These are phyloP conservation scores for Cerceris rybyensis DNA, from an alignment of 2,888 invertebrate genomes.

Conservation along the genomic window DNA sequence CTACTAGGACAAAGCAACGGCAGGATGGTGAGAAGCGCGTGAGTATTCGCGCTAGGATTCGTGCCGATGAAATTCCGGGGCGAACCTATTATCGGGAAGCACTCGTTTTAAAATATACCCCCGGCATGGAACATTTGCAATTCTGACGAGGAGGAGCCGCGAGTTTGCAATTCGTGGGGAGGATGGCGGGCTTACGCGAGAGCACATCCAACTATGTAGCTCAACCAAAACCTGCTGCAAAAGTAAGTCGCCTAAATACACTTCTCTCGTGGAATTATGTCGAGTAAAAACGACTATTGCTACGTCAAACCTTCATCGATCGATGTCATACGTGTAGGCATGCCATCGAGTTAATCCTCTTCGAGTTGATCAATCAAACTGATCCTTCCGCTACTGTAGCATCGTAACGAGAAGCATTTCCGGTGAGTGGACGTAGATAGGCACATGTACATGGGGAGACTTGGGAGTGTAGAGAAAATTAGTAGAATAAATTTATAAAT, in stretches of 20 bases:
- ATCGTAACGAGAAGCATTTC: too few relatives aligned
- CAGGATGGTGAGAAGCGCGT: background rate
- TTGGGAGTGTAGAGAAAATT: too few relatives aligned
- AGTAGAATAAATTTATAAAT: too few relatives aligned
- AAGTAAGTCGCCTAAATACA: background rate
- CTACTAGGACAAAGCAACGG: too few relatives aligned
- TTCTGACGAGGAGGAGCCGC: slow-evolving; percentile 70
- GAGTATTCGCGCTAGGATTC: slow-evolving; percentile 42
- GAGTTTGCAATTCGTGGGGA: slow-evolving; percentile 69
- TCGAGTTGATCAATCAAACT: too few relatives aligned
- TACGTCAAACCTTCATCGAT: too few relatives aligned
- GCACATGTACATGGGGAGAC: too few relatives aligned
- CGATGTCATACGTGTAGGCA: too few relatives aligned
- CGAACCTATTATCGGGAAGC: slow-evolving; percentile 74
- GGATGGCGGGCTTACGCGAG: slow-evolving; percentile 29
- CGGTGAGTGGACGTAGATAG: too few relatives aligned
- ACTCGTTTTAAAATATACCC: slow-evolving; percentile 74
- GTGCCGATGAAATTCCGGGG: slow-evolving; percentile 61
- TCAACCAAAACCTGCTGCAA: slow-evolving; percentile 36
- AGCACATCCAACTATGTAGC: slow-evolving; percentile 43
- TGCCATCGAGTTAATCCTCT: too few relatives aligned
- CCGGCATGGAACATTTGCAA: slow-evolving; percentile 72
- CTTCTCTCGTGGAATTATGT: background rate
- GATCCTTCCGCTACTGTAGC: too few relatives aligned
- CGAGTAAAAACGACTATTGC: too few relatives aligned